phyloP scores from a whole-genome alignment of 2,888 invertebrate genomes.

The Patella pellucida region DNA sequence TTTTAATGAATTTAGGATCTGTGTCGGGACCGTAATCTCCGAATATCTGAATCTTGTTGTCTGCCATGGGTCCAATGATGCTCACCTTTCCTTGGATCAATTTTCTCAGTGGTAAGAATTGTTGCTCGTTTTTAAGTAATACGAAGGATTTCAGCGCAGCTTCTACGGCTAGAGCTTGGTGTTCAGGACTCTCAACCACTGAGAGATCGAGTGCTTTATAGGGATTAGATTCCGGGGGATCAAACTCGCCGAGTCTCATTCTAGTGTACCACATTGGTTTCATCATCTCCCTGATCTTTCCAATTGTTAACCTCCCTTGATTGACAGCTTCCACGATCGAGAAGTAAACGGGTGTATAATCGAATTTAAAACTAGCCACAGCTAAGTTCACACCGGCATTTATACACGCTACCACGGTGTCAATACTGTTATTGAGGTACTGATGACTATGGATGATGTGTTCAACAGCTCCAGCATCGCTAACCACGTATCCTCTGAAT shows the following conservation, averaged over 20 bases:
- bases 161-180: slow-evolving; percentile 39
- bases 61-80: slow-evolving; percentile 65
- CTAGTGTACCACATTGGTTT: slow-evolving; percentile 35
- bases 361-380: slow-evolving; percentile 38
- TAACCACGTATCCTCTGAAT: slow-evolving; percentile 60
- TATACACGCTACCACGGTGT: slow-evolving; percentile 37
- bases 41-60: slow-evolving; percentile 54
- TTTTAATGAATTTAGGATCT: slow-evolving; percentile 44
- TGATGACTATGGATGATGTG: slow-evolving; percentile 45
- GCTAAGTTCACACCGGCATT: slow-evolving; percentile 55
- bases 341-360: slow-evolving; percentile 20
- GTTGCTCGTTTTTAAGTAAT: slow-evolving; percentile 47
- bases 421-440: slow-evolving; percentile 39
- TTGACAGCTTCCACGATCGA: slow-evolving; percentile 44
- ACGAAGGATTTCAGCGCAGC: slow-evolving; percentile 49
- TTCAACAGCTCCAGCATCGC: slow-evolving; percentile 58
- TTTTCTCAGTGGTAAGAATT: slow-evolving; percentile 33
- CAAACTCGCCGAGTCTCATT: slow-evolving; percentile 41
- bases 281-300: slow-evolving; percentile 24
- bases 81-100: neutral
- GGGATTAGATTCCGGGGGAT: slow-evolving; percentile 45
- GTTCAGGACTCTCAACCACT: slow-evolving; percentile 43
- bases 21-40: slow-evolving; percentile 59
- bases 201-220: slow-evolving; percentile 41
- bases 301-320: slow-evolving; percentile 33